Evolutionary conservation across 2,797 vertebrate species (phyloP).

Genomic region (Valencia hispanica): DNA sequence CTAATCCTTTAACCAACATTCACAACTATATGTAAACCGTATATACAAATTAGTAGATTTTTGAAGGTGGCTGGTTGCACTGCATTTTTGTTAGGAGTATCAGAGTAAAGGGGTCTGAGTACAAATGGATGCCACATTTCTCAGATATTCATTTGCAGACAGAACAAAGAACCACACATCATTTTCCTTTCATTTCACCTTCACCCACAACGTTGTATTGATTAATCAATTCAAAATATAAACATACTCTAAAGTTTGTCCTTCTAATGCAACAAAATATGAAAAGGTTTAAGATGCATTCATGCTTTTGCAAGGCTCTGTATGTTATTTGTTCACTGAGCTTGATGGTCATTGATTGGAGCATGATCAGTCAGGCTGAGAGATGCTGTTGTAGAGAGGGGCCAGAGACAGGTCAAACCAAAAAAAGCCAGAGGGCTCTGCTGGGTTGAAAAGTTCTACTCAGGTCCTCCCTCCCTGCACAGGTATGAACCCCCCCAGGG

Average conservation of each 20-base stretch:
- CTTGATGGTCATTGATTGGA: slow-evolving; percentile 64
- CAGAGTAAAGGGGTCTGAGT: background rate
- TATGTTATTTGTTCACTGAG: slow-evolving; percentile 65
- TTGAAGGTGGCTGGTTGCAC: background rate
- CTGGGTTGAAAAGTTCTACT: slow-evolving; percentile 67
- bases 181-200: background rate
- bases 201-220: background rate
- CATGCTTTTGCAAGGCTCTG: background rate
- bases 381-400: slow-evolving; percentile 49
- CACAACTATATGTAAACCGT: background rate
- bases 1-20: background rate
- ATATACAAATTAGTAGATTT: background rate
- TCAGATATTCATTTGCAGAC: background rate
- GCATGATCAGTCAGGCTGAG: slow-evolving; percentile 67
- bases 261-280: background rate
- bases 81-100: background rate
- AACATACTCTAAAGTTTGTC: background rate
- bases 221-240: background rate
- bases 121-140: background rate
- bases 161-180: background rate
- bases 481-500: slow-evolving; percentile 76
- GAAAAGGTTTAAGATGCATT: background rate
- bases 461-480: slow-evolving; percentile 72
- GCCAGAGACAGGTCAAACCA: slow-evolving; percentile 76
- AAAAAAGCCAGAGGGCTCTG: slow-evolving; percentile 64